Evolutionary conservation across 2,113 vertebrate genomes (phyloP), one percentile per base, ranked within the genome.

Genomic region (Colius striatus): DNA sequence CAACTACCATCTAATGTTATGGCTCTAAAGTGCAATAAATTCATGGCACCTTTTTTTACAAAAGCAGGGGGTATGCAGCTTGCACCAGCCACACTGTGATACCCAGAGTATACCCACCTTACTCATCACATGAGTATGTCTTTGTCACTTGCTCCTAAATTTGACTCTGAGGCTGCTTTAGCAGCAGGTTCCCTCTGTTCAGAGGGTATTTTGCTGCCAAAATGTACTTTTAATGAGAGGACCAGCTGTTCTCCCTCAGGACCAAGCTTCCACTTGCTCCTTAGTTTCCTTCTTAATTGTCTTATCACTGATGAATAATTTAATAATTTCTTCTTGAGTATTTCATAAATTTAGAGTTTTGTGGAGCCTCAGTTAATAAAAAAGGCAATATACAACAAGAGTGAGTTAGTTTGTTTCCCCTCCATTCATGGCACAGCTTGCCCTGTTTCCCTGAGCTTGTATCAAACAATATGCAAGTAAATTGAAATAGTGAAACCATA

Each of bases 231-330:
- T 94, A 96, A 97, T 95, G 92, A 97, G 89, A 87, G 89, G 93
- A 94, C 96, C 94, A 96, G 93, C 95, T 97, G 96, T 96, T 97
- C 91, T 94, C 95, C 96, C 94, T 87, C 84, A 94, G 81, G 95
- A 96, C 84, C 66, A 47, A 72, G 81, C 74, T 96, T 94, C 87
- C 81, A 58, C 96, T 97, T 87, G 62, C 54, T 95, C 89, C 78
- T 95, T 94, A 83, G 95, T 96, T 98, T 97, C 87, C 95, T 96
- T 96, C 94, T 92, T 97, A 97, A 98, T 98, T 96, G 96, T 96
- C 92, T 96, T 92, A 95, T 96, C 82, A 62, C 93, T 91, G 94
- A 97, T 98, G 96, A 97, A 97, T 97, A 97, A 97, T 97, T 97
- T 77, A 96, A 96, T 54, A 60, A 54, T 87, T 94, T 89, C 90